phyloP scores from a whole-genome alignment of 1,140 invertebrate species.

The Pseudobourletiella spinata region DNA sequence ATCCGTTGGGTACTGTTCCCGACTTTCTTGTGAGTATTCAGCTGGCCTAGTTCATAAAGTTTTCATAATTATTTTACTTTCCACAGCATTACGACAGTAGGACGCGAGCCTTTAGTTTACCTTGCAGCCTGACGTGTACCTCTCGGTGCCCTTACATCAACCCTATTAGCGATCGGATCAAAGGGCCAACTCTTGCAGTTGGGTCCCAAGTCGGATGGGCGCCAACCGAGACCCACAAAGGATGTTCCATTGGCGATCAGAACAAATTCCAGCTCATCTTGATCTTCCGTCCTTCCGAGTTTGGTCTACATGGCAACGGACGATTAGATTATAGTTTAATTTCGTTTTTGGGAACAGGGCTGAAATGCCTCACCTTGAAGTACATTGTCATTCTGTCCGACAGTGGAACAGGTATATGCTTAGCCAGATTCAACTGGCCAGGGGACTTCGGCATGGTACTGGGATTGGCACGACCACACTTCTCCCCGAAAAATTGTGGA shows the following conservation, averaged over 20 bases:
- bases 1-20: slow-evolving; percentile 38
- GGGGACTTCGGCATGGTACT: slow-evolving; percentile 10
- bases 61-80: no score
- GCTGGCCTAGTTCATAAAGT: no score
- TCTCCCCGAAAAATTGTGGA: slow-evolving; percentile 70
- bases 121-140: slow-evolving; percentile 30
- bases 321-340: background rate
- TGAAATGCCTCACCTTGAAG: slow-evolving; percentile 40
- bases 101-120: no score
- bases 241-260: slow-evolving; percentile 72
- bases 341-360: background rate
- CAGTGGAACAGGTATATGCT: slow-evolving; percentile 21
- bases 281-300: slow-evolving; percentile 45
- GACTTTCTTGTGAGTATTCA: no score
- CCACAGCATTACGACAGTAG: no score
- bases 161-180: slow-evolving; percentile 4
- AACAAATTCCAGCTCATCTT: slow-evolving; percentile 72
- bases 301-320: slow-evolving; percentile 6
- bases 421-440: slow-evolving; percentile 11
- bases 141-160: background rate
- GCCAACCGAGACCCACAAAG: slow-evolving; percentile 75
- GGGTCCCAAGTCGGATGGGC: slow-evolving; percentile 38
- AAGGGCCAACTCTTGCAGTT: slow-evolving; percentile 31
- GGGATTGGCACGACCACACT: slow-evolving; percentile 49
- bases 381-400: slow-evolving; percentile 20